Conservation (phyloP, 2,797 vertebrate genomes). For the Pipistrellus nathusii region DNA sequence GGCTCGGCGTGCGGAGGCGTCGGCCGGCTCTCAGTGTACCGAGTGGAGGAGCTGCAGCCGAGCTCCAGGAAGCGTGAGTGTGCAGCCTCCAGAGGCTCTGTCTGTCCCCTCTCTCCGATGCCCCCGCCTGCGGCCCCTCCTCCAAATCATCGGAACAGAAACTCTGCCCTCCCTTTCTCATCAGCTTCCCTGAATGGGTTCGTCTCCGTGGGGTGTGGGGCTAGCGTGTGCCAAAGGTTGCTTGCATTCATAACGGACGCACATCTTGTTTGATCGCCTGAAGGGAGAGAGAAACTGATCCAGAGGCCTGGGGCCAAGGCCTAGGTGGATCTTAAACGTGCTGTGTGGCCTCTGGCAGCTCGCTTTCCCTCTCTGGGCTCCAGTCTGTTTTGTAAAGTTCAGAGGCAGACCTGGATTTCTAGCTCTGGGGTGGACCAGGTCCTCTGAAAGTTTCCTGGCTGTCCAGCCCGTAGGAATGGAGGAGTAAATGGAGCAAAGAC, state of each 20-base stretch:
- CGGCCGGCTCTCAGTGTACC: constrained; percentile 94
- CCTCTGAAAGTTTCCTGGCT: not conserved
- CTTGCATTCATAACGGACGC: not conserved
- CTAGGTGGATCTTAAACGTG: not conserved
- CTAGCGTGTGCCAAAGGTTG: not conserved
- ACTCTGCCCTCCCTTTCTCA: not conserved
- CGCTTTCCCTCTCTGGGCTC: not conserved
- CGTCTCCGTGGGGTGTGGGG: rapidly evolving
- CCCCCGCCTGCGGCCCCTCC: rapidly evolving
- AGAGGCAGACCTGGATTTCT: not conserved
- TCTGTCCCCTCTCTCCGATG: rapidly evolving
- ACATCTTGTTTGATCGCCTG: not conserved
- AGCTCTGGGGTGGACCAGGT: not conserved
- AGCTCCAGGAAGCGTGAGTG: constrained; percentile 92
- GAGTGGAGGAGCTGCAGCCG: constrained; percentile 89
- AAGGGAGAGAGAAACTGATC: not conserved
- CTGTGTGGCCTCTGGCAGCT: not conserved
- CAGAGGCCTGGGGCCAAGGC: not conserved
- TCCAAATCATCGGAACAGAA: not conserved
- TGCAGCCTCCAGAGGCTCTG: not conserved
- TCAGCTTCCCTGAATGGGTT: not conserved
- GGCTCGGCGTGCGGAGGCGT: constrained; percentile 93
- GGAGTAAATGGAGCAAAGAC: not conserved
- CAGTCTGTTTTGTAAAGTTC: not conserved
- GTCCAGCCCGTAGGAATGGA: not conserved